Percentiles rank a stretch among this genome's conserved stretches.
These are phyloP conservation scores for Varanus komodoensis DNA, from an alignment of 2,113 vertebrate genomes.

Conservation along the genomic window DNA sequence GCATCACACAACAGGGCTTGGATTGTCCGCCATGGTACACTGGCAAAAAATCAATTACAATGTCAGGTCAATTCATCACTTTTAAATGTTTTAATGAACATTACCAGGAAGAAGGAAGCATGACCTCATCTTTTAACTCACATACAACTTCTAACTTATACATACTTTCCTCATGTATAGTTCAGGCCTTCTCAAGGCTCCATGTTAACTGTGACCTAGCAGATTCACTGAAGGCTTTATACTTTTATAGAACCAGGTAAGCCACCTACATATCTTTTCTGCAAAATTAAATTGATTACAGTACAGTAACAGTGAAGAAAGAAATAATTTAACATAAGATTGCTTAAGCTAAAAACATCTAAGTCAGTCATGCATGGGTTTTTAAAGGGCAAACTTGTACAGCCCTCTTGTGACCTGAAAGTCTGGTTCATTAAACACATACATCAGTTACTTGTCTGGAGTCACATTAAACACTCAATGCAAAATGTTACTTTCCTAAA, in stretches of 20 bases:
- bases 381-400: neutral
- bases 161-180: too few relatives aligned
- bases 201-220: neutral
- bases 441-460: neutral
- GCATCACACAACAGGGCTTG: neutral
- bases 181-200: neutral
- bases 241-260: neutral
- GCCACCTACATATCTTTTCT: neutral
- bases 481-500: neutral
- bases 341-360: neutral
- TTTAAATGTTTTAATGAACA: neutral
- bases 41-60: neutral
- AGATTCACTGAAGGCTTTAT: neutral
- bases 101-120: neutral
- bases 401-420: neutral
- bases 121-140: neutral
- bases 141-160: neutral
- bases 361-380: neutral
- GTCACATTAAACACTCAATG: neutral
- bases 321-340: neutral
- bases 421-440: neutral
- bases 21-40: neutral
- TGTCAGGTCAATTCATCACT: neutral
- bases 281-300: neutral
- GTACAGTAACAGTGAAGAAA: neutral